A percentile compares a stretch with the other conserved stretches of the same genome.
These are phyloP conservation scores for Drosophila micromelanica DNA, from an alignment of 1,140 invertebrate species.

Conservation along the genomic window DNA sequence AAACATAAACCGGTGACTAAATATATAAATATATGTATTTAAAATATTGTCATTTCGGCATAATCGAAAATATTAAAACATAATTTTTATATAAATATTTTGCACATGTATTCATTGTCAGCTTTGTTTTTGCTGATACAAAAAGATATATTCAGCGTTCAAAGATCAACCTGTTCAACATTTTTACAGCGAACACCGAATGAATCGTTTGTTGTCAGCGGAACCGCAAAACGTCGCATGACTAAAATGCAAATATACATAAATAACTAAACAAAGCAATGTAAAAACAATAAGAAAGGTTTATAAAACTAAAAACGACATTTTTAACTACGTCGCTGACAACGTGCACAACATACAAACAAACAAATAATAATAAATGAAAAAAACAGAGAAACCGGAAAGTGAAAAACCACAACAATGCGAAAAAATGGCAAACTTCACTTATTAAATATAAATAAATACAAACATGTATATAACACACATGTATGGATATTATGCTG, in stretches of 20 bases:
- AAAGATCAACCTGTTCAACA: constrained; percentile 62
- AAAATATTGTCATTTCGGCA: too few species aligned
- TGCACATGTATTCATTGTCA: neutral
- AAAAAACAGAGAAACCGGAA: constrained; percentile 24
- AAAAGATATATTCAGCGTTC: constrained; percentile 36
- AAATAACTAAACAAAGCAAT: constrained; percentile 51
- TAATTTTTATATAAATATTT: neutral
- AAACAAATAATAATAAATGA: too few species aligned
- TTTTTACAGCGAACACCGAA: constrained; percentile 67
- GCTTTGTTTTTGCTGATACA: constrained; percentile 13
- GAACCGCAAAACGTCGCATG: constrained; percentile 52
- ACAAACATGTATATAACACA: neutral
- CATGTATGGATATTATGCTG: constrained; percentile 5
- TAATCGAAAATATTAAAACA: too few species aligned
- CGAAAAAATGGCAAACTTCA: constrained; percentile 6
- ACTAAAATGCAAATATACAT: constrained; percentile 71
- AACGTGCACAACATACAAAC: constrained; percentile 15
- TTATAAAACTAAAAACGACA: constrained; percentile 16
- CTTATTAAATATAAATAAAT: neutral
- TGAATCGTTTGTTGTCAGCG: constrained; percentile 44
- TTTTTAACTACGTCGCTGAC: constrained; percentile 20
- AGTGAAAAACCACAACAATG: constrained; percentile 11
- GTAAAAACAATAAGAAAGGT: constrained; percentile 37
- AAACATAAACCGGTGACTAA: too few species aligned
- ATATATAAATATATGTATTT: too few species aligned